Evolutionary conservation across 1,140 invertebrate genomes (phyloP).

Genomic region (Neodiprion lecontei): DNA sequence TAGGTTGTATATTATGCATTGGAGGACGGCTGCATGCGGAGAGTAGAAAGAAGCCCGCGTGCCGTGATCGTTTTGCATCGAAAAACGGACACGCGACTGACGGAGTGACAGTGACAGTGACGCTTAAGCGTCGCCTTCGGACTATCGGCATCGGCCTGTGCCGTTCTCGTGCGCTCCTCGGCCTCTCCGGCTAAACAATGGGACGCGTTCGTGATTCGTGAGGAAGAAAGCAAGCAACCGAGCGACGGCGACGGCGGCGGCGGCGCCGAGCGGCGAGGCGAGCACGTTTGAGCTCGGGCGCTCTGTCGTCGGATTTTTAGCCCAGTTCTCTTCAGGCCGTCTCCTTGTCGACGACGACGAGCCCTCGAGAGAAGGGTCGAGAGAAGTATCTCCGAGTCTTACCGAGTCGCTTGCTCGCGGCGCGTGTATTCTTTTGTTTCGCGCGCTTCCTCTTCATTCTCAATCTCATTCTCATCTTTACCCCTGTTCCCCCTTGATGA

Average conservation of each 20-base stretch:
- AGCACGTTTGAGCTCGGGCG: not conserved
- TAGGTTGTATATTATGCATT: not conserved
- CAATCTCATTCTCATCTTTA: too few relatives aligned
- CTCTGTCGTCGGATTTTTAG: not conserved
- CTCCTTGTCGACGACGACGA: not conserved
- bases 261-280: not conserved
- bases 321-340: conserved; percentile 1
- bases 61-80: not conserved
- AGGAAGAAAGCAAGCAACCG: not conserved
- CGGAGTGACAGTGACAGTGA: not conserved
- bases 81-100: too few relatives aligned
- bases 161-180: not conserved
- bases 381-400: not conserved
- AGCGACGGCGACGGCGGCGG: not conserved
- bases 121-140: not conserved
- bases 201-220: not conserved
- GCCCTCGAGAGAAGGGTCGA: not conserved
- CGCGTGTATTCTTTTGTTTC: too few relatives aligned
- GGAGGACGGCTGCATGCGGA: not conserved
- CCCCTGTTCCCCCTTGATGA: too few relatives aligned
- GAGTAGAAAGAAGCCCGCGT: not conserved
- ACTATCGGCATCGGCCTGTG: not conserved
- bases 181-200: conserved; percentile 1
- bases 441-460: too few relatives aligned
- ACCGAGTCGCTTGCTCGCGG: too few relatives aligned